Evolutionary conservation across 2,113 vertebrate genomes (phyloP).

Genomic region (Aldabrachelys gigantea): DNA sequence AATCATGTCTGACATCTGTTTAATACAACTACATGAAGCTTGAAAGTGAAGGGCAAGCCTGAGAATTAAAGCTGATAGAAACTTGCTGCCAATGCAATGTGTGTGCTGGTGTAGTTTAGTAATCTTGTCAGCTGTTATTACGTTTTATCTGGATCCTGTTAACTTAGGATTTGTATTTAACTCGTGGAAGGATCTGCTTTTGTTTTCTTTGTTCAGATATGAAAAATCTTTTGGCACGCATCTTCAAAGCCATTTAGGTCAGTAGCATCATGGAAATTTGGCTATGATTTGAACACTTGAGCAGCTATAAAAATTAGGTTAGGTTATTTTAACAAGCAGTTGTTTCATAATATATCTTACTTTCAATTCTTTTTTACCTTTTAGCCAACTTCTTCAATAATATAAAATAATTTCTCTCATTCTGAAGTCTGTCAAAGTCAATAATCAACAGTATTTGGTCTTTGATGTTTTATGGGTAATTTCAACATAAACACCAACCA

Average conservation of each 20-base stretch:
- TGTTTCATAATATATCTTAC: conserved; percentile 69
- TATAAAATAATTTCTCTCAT: conserved; percentile 38
- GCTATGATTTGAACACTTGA: conserved; percentile 73
- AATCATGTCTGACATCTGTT: conserved; percentile 78
- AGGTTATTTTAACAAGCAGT: conserved; percentile 79
- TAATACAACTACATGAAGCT: conserved; percentile 71
- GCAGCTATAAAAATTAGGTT: conserved; percentile 79
- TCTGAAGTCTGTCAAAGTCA: conserved; percentile 12
- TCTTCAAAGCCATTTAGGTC: conserved; percentile 83
- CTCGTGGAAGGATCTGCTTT: conserved; percentile 81
- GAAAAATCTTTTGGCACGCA: conserved; percentile 81
- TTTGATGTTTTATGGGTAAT: conserved; percentile 37
- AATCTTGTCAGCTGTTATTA: conserved; percentile 85
- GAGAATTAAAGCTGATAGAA: conserved; percentile 72
- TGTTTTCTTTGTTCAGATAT: conserved; percentile 79
- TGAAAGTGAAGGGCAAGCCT: conserved; percentile 63
- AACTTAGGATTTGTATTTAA: conserved; percentile 81
- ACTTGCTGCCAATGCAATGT: conserved; percentile 52
- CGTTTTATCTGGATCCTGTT: conserved; percentile 85
- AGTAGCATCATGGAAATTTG: conserved; percentile 97
- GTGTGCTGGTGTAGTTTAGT: conserved; percentile 75
- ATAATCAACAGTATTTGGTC: neutral
- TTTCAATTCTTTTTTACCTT: conserved; percentile 68
- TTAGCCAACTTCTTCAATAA: conserved; percentile 22
- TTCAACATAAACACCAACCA: conserved; percentile 7